phyloP scores from a whole-genome alignment of 2,113 vertebrate genomes.

The Potamarius usumacintae region DNA sequence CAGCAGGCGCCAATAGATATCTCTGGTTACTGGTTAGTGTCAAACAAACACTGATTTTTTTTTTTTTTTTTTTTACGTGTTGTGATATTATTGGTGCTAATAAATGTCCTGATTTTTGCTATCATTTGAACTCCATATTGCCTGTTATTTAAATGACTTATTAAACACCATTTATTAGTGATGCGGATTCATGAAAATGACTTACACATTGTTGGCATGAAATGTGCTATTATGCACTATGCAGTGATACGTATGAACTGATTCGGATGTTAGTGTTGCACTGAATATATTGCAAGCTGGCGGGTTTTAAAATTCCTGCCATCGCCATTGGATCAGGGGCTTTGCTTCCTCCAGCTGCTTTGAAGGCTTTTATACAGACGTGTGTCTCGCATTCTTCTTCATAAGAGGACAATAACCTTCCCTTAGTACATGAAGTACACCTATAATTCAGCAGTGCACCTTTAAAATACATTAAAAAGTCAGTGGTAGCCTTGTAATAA shows the following conservation, averaged over 20 bases:
- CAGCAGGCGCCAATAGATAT: background rate
- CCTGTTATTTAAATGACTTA: background rate
- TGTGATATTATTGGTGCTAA: background rate
- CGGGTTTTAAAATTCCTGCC: background rate
- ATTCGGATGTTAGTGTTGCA: background rate
- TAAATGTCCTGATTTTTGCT: background rate
- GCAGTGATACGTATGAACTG: background rate
- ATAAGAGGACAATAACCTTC: background rate
- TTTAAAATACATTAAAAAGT: slow-evolving; percentile 17
- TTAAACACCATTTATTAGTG: background rate
- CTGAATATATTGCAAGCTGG: background rate
- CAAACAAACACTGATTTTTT: background rate
- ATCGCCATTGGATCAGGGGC: background rate
- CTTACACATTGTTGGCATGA: background rate
- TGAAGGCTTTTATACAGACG: slow-evolving; percentile 20
- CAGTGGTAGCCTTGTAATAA: slow-evolving; percentile 9
- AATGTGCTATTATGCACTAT: background rate
- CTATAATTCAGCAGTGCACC: background rate
- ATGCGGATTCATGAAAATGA: background rate
- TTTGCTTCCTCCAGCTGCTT: background rate
- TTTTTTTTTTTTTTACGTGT: background rate
- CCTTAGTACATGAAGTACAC: background rate
- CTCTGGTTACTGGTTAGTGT: background rate
- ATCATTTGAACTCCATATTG: background rate
- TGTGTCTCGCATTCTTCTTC: background rate